A percentile compares a stretch with the other conserved stretches of the same genome.
Evolutionary conservation across 1,140 invertebrate species (phyloP).

Genomic region (Coptotermes formosanus): DNA sequence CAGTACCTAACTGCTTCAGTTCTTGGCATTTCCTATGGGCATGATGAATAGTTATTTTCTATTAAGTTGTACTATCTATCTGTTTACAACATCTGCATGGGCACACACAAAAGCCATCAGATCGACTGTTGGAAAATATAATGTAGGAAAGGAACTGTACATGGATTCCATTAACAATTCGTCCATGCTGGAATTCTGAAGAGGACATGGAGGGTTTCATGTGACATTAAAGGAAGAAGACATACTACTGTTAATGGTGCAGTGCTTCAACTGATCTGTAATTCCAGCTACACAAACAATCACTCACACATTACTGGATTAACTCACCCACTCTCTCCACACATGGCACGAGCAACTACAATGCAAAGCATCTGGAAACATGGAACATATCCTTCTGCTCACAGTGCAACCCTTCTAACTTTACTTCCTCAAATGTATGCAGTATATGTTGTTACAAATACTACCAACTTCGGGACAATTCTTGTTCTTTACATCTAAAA

Average conservation of each 20-base stretch:
- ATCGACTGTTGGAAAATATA: neutral
- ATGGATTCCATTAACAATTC: neutral
- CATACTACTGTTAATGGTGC: neutral
- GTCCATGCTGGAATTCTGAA: neutral
- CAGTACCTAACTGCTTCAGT: neutral
- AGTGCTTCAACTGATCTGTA: constrained; percentile 8
- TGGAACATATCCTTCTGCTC: neutral
- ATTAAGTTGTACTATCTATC: neutral
- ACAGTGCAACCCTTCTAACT: neutral
- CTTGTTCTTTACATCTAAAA: no score
- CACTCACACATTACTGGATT: neutral
- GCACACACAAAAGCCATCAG: constrained; percentile 25
- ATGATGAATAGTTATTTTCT: neutral
- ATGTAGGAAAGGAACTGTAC: neutral
- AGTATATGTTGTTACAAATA: no score
- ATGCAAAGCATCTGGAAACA: neutral
- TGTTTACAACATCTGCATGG: constrained; percentile 25
- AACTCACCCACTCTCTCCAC: neutral
- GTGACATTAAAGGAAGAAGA: neutral
- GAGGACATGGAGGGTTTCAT: neutral
- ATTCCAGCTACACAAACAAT: neutral
- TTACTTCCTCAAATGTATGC: neutral
- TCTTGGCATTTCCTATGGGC: neutral
- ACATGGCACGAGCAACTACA: neutral
- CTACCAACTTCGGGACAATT: no score